Evolutionary conservation across 2,113 vertebrate species (phyloP), one percentile per base, ranked within the genome.

Genomic region (Mustelus asterias): DNA sequence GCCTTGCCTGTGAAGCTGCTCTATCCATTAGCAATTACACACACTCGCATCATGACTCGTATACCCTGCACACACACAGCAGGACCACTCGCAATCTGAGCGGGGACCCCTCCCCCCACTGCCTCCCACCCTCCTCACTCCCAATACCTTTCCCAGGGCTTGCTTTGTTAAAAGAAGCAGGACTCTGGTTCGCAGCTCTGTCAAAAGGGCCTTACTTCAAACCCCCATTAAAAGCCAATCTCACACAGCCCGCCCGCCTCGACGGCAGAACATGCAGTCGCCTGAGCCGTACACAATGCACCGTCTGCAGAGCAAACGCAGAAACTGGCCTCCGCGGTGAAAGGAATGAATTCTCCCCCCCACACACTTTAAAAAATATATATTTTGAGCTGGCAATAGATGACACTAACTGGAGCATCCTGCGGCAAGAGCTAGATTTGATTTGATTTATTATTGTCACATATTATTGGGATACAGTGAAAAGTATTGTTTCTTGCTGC

Each of bases 11-110:
- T 95, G 85, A 96, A 97, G 97, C 97, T 97, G 97, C 98, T 97
- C 48, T 97, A 97, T 96, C 97, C 97, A 97, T 97, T 98, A 97
- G 97, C 97, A 97, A 98, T 97, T 97, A 98, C 97, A 96, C 97
- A 97, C 97, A 96, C 96, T 96, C 96, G 95, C 78, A 96, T 97
- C 97, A 96, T 96, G 96, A 97, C 96, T 96, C 96, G 96, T 97
- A 54, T 54, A 97, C 96, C 96, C 96, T 89, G 63, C 24, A 80
- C 65, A 80, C 86, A 96, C 48, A 54, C 48, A 54, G 94, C 96
- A 96, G 96, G 96, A 96, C 97, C 96, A 96, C 96, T 60, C 18
- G 60, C 76, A 95, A 41, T 60, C 26, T 60, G 76, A 83, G 88
- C 88, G 22, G 26, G 6, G 13, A 29, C 58, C 26, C 29, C 88